A percentile compares a stretch with the other conserved stretches of the same genome.
Conservation (phyloP, 2,888 invertebrate genomes). For the Venusia cambrica region DNA sequence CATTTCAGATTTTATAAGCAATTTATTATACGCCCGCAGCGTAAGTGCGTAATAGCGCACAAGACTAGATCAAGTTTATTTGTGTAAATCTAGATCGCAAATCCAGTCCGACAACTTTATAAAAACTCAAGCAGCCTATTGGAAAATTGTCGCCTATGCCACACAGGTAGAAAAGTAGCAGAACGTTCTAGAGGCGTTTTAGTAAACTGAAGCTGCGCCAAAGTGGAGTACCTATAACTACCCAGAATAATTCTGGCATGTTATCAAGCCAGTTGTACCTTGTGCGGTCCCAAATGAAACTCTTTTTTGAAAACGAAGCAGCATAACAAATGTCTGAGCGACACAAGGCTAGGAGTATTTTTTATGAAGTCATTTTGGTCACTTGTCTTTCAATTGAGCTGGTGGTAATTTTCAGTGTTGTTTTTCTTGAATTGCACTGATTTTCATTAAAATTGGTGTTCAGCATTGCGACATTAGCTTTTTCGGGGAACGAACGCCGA, state of each 20-base stretch:
- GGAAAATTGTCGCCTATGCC: constrained; percentile 44
- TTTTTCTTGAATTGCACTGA: constrained; percentile 13
- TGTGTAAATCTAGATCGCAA: constrained; percentile 43
- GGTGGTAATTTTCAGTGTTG: too few species aligned
- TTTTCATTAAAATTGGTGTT: constrained; percentile 12
- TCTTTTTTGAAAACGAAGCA: too few species aligned
- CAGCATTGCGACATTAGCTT: constrained; percentile 8
- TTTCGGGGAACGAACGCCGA: constrained; percentile 12
- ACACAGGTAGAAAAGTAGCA: constrained; percentile 55
- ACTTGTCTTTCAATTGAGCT: too few species aligned
- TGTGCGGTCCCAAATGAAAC: constrained; percentile 3
- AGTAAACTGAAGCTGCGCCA: constrained; percentile 23
- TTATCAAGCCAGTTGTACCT: constrained; percentile 30
- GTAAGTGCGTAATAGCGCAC: constrained; percentile 26
- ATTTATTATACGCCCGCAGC: constrained; percentile 13
- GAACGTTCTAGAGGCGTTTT: constrained; percentile 56
- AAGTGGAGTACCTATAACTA: constrained; percentile 12
- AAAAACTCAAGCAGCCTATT: constrained; percentile 35
- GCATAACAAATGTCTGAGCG: too few species aligned
- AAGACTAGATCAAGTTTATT: constrained; percentile 49
- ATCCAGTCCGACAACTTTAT: constrained; percentile 33
- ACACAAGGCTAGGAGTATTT: too few species aligned
- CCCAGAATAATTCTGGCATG: constrained; percentile 31
- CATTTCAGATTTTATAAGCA: constrained; percentile 8
- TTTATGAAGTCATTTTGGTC: too few species aligned